A percentile compares a stretch with the other conserved stretches of the same genome.
Conservation (phyloP, 2,888 invertebrate genomes). For the Agrochola litura region DNA sequence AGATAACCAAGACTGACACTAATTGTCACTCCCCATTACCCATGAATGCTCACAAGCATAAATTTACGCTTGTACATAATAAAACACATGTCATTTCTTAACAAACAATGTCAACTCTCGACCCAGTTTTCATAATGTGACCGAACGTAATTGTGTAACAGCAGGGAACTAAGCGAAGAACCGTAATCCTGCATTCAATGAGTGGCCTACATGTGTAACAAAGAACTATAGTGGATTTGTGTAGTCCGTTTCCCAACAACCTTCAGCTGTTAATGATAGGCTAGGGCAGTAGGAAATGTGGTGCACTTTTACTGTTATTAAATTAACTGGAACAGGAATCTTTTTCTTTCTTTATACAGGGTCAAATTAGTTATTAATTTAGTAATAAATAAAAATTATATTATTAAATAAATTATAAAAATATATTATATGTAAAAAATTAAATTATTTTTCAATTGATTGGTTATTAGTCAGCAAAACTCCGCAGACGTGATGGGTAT, state of each 20-base stretch:
- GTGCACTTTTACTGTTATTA: conserved; percentile 37
- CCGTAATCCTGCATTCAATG: conserved; percentile 71
- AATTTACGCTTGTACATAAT: conserved; percentile 39
- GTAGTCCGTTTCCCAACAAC: conserved; percentile 80
- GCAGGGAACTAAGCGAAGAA: conserved; percentile 71
- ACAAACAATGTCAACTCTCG: conserved; percentile 63
- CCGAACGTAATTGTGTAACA: conserved; percentile 76
- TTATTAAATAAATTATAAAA: no score
- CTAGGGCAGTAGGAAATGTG: conserved; percentile 58
- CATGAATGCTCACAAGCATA: conserved; percentile 32
- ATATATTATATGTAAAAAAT: no score
- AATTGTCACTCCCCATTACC: conserved; percentile 38
- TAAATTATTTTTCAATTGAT: no score
- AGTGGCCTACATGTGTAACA: conserved; percentile 75
- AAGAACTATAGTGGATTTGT: conserved; percentile 72
- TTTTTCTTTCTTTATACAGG: conserved; percentile 8
- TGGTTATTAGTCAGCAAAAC: no score
- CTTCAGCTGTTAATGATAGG: conserved; percentile 72
- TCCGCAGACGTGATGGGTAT: no score
- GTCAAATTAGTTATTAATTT: no score
- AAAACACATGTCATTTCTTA: conserved; percentile 56
- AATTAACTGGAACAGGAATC: conserved; percentile 11
- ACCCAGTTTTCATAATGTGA: conserved; percentile 73
- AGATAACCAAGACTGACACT: conserved; percentile 33
- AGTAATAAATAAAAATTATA: no score